Evolutionary conservation across 2,113 vertebrate genomes (phyloP).

Genomic region (Vicugna pacos): DNA sequence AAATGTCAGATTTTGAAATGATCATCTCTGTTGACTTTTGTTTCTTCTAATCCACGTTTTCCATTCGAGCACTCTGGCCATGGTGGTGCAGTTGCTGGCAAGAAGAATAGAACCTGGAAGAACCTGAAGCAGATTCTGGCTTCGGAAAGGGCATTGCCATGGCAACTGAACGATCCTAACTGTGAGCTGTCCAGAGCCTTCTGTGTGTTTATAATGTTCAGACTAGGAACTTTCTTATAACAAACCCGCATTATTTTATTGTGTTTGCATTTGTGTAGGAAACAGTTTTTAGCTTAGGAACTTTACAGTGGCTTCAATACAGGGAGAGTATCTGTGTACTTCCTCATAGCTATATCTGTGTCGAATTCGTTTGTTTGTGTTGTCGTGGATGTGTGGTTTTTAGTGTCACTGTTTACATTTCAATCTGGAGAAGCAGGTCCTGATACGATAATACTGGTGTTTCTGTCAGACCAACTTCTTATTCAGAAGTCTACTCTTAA

Average conservation of each 20-base stretch:
- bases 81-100: slow-evolving; percentile 97
- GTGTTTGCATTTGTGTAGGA: slow-evolving; percentile 25
- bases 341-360: not conserved
- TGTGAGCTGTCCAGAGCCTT: slow-evolving; percentile 91
- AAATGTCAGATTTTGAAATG: slow-evolving; percentile 60
- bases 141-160: slow-evolving; percentile 95
- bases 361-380: slow-evolving; percentile 22
- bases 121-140: slow-evolving; percentile 99
- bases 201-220: slow-evolving; percentile 83
- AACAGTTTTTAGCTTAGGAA: not conserved
- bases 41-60: slow-evolving; percentile 69
- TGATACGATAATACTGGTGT: not conserved
- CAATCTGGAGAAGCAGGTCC: not conserved
- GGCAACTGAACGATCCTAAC: slow-evolving; percentile 96
- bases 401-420: slow-evolving; percentile 25
- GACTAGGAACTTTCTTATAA: slow-evolving; percentile 81
- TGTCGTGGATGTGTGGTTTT: slow-evolving; percentile 1
- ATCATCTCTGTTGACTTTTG: slow-evolving; percentile 65
- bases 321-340: not conserved
- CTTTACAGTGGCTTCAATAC: not conserved
- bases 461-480: slow-evolving; percentile 35
- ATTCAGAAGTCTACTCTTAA: slow-evolving; percentile 43
- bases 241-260: not conserved
- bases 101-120: slow-evolving; percentile 99
- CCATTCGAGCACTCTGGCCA: slow-evolving; percentile 95